A percentile compares a stretch with the other conserved stretches of the same genome.
Evolutionary conservation across 2,797 vertebrate species (phyloP).

Genomic region (Cyprinella venusta): DNA sequence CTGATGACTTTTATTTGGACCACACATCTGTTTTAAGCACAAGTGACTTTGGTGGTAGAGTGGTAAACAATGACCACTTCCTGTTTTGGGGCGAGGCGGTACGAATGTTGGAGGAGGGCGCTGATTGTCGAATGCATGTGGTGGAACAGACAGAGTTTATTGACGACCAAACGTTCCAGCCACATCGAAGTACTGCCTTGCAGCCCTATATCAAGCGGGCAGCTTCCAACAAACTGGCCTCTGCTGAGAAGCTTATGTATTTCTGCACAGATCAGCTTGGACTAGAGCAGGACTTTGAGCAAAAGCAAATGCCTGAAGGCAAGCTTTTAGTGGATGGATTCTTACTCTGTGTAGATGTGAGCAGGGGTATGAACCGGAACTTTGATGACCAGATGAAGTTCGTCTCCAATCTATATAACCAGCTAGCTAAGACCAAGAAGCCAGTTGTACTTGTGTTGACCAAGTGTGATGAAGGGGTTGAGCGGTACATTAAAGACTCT

Average conservation of each 20-base stretch:
- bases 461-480: constrained; percentile 98
- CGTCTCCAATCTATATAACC: constrained; percentile 92
- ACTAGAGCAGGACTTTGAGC: constrained; percentile 98
- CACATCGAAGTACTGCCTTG: constrained; percentile 94
- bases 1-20: constrained; percentile 94
- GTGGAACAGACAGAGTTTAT: constrained; percentile 99
- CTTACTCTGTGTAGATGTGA: constrained; percentile 92
- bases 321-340: constrained; percentile 94
- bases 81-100: constrained; percentile 96
- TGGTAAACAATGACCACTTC: constrained; percentile 99
- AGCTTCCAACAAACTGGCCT: constrained; percentile 92
- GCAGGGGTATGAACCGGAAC: constrained; percentile 96
- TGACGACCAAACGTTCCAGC: constrained; percentile 97
- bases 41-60: constrained; percentile 96
- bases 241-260: constrained; percentile 99
- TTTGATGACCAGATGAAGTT: constrained; percentile 99
- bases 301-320: constrained; percentile 99
- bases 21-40: constrained; percentile 98
- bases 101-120: constrained; percentile 87
- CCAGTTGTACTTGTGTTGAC: constrained; percentile 92
- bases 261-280: constrained; percentile 99
- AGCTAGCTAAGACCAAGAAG: constrained; percentile 95
- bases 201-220: constrained; percentile 97
- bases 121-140: constrained; percentile 89
- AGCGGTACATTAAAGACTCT: constrained; percentile 96